Base-by-base conservation (phyloP, 1,140 invertebrate genomes). In the Oryctes rhinoceros region DNA sequence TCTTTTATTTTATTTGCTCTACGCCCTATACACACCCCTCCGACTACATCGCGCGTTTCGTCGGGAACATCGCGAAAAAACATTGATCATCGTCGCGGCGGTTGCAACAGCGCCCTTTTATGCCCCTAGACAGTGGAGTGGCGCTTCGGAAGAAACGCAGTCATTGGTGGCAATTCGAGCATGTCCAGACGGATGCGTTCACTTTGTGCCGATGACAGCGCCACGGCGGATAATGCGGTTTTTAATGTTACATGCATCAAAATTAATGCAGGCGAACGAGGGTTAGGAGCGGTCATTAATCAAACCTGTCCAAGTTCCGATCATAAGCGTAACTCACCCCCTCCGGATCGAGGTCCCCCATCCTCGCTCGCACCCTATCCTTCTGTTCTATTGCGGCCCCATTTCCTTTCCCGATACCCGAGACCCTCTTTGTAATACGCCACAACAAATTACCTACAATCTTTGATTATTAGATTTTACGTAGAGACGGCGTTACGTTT, bases 181-280 rank as follows among this genome's bases (percentile, higher is more conserved):
- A 49, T 80, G 71, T 75, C 79, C 67, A 44, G 79, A 80, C 71
- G 71, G 35, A 80, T 80, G 74, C 71, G 49, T 80, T 80, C 74
- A 67, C n/a, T 80, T 80, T 47, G 62, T 80, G 79, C 35, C 48
- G 79, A 80, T 76, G 79, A 80, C 74, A 76, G 79, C 59, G 24
- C 37, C 47, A 24, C 80, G 49, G 15, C 75, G 67, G 80, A 76
- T 80, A 80, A 80, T 80, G 80, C 75, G 80, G 76, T 76, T 75
- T 76, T 76, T 80, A 80, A 78, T 78, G 80, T 80, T 65, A 80
- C 80, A 78, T 78, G 76, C 75, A 80, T 80, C 80, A 44, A 76
- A 80, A 80, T 80, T 80, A 80, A 80, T 80, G 80, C 76, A 49
- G 53, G 80, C 49, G 18, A 71, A 48, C 80, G 39, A 44, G 39